These are phyloP conservation scores for Pristionchus arcanus DNA, from an alignment of 2,888 invertebrate genomes.

Conservation along the genomic window DNA sequence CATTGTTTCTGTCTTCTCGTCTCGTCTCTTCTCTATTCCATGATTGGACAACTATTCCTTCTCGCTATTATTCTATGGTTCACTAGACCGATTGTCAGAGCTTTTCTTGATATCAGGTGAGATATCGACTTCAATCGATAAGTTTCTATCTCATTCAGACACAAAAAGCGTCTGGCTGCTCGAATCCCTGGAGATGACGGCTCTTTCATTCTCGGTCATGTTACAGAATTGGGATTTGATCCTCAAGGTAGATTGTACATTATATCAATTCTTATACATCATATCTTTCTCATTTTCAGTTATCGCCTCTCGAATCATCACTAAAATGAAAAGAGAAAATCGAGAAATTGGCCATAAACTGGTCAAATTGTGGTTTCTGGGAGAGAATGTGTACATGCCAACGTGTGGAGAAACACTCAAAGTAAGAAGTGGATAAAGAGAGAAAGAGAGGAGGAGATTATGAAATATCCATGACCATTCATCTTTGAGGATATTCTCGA, in stretches of 20 bases:
- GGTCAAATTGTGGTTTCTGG: slow-evolving; percentile 4
- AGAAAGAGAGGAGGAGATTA: not conserved
- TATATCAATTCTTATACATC: not conserved
- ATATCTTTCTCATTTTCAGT: not conserved
- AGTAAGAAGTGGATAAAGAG: not conserved
- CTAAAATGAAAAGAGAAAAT: not conserved
- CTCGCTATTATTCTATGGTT: not conserved
- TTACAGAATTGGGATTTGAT: not conserved
- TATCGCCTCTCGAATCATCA: not conserved
- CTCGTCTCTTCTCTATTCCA: not conserved
- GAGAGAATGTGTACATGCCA: not conserved
- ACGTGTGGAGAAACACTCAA: slow-evolving; percentile 10
- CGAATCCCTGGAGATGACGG: slow-evolving; percentile 34
- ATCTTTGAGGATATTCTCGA: slow-evolving; percentile 14
- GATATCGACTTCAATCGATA: not conserved
- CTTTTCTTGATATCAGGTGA: not conserved
- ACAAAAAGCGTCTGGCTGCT: slow-evolving; percentile 9
- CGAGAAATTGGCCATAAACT: not conserved
- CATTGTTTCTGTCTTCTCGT: not conserved
- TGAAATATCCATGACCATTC: not conserved
- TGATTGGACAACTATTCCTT: not conserved
- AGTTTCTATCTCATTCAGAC: not conserved
- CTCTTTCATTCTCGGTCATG: not conserved
- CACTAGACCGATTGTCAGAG: not conserved
- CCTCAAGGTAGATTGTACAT: not conserved